Base-by-base conservation (phyloP, 2,113 vertebrate species). In the Centropus bengalensis region DNA sequence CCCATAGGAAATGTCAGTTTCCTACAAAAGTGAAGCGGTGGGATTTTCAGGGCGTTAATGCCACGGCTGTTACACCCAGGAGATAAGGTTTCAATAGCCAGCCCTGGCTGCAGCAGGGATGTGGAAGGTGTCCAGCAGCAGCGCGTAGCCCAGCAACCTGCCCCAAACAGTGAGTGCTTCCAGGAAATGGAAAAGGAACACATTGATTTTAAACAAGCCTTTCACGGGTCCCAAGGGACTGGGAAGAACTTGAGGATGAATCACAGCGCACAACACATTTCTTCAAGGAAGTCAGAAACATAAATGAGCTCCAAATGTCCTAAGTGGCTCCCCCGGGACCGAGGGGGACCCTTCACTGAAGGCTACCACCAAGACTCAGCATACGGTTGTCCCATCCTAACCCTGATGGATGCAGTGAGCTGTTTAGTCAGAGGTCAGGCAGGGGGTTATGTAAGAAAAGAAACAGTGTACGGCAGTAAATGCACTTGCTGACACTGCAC, bases 201-300 rank as follows among this genome's bases (percentile, higher is more conserved):
- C 49, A 55, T 24, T 0, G 2, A 26, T 56, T 71, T 30, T 28
- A 42, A 42, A 91, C 38, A 82, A 66, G 4, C 12, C 59, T 67
- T 76, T 82, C 82, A 73, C 64, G 28, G 38, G 42, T 86, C 83
- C 85, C 83, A 33, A 0, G 1, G 63, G 80, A 71, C 16, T 64
- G 91, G 82, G 76, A 74, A 91, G 79, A 90, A 32, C 19, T n/a
- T 52, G 22, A 5, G 32, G 26, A 22, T 91, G 86, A 86, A 74
- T 91, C 91, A 88, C 45, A 18, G 80, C 83, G 76, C 45, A 36
- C 67, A 86, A 15, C 24, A 83, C 89, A 44, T 51, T 22, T 30
- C 91, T 93, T 40, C 33, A 69, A 71, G 86, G 68, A 93, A 96
- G 58, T 49, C 33, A 71, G 36, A 59, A 69, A 71, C 85, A 76